These are phyloP conservation scores for Enteromius anoplus DNA, from an alignment of 2,797 vertebrate species.

Conservation along the genomic window DNA sequence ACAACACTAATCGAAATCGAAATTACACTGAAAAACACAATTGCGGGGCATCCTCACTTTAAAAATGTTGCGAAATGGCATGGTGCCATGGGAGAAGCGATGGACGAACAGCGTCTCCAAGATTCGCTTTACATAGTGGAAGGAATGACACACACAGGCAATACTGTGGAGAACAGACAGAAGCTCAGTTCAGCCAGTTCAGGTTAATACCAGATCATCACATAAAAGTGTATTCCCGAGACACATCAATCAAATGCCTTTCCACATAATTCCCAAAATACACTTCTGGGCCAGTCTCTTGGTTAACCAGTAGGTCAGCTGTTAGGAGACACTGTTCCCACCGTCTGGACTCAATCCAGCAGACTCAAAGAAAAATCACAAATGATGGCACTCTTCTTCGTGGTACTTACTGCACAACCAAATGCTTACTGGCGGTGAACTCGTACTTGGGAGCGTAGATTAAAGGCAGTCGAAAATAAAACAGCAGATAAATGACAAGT, in stretches of 20 bases:
- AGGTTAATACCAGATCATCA: slow-evolving; percentile 1
- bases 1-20: too few relatives aligned
- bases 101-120: slow-evolving; percentile 91
- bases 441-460: slow-evolving; percentile 90
- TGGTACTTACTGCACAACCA: slow-evolving; percentile 91
- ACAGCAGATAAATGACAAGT: slow-evolving; percentile 90
- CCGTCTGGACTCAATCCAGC: slow-evolving; percentile 22
- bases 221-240: slow-evolving; percentile 28
- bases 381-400: background rate
- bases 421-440: slow-evolving; percentile 90
- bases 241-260: slow-evolving; percentile 20
- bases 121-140: slow-evolving; percentile 91
- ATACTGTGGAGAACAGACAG: slow-evolving; percentile 73
- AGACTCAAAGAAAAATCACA: slow-evolving; percentile 8
- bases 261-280: slow-evolving; percentile 31
- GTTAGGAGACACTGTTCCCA: slow-evolving; percentile 35
- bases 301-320: slow-evolving; percentile 14
- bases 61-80: slow-evolving; percentile 92
- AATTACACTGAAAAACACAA: background rate
- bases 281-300: slow-evolving; percentile 1
- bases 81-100: slow-evolving; percentile 91
- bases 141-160: slow-evolving; percentile 90
- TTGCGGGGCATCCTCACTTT: slow-evolving; percentile 74
- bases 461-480: slow-evolving; percentile 92
- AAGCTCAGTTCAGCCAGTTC: background rate